Base-by-base conservation (phyloP, 2,888 invertebrate species). In the Athalia rosae region DNA sequence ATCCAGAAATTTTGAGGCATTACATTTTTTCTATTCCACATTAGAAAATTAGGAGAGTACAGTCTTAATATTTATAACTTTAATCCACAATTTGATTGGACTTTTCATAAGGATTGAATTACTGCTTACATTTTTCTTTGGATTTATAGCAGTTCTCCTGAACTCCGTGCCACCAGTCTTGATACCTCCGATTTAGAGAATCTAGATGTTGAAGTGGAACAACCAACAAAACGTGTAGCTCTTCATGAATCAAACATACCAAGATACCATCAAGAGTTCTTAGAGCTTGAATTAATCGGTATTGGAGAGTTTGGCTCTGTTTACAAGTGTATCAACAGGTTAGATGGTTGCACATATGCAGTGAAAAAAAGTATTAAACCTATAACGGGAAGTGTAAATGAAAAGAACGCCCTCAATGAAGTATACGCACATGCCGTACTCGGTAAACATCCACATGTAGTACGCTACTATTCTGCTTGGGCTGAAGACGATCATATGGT, bases 401-500 rank as follows among this genome's bases (percentile, higher is more conserved):
- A 96, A 92, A 94, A 96, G 80, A 94, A 94, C 53, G 97, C 97
- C 0, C 90, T 98, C 79, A 97, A 96, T 84, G 98, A 98, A 91
- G 98, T 98, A 0, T 98, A 97, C 89, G 98, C 98, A 0, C 98
- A 98, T 89, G 97, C 98, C 0, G 97, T 97, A 15, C 91, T 98
- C 3, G 97, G 97, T 4, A 96, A 96, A 86, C 97, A 98, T 86
- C 95, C 95, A 78, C 96, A 98, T 84, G 97, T 98, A 3, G 97
- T 98, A 11, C 92, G 97, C 80, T 98, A 98, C 88, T 98, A 97
- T 89, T 97, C 97, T 0, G 97, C 98, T 0, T 98, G 98, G 98
- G 96, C 97, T 11, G 98, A 98, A 87, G 95, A 97, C 85, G 95
- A 97, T 88, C 97, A 97, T 89, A 97, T 98, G 96, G 94, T 97